These are phyloP conservation scores for Clarias laeviceps DNA, from an alignment of 2,797 vertebrate genomes.

Conservation along the genomic window DNA sequence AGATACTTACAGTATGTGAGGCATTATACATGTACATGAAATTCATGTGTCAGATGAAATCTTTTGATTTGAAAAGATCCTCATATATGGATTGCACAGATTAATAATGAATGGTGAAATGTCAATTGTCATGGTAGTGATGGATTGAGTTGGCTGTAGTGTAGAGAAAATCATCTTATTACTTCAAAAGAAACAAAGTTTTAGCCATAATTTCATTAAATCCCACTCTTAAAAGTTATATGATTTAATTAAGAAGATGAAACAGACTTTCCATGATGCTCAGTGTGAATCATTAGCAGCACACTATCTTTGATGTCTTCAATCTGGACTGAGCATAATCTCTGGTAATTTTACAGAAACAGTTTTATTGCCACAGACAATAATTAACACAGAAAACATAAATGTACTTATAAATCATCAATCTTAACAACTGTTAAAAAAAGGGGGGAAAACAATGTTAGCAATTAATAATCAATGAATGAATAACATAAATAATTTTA, in stretches of 20 bases:
- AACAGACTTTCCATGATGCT: constrained; percentile 12
- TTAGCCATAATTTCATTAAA: constrained; percentile 16
- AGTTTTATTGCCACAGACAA: background rate
- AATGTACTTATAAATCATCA: background rate
- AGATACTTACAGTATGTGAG: background rate
- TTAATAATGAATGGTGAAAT: constrained; percentile 4
- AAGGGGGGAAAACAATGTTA: background rate
- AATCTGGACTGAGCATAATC: constrained; percentile 2
- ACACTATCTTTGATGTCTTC: background rate
- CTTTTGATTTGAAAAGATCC: background rate
- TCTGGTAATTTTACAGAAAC: background rate
- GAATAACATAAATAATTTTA: background rate
- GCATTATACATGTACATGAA: no score
- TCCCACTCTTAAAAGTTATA: constrained; percentile 21
- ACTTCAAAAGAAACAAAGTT: background rate
- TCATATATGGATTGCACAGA: background rate
- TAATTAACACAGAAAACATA: background rate
- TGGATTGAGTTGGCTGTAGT: background rate
- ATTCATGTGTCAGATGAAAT: background rate
- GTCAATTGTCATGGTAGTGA: constrained; percentile 12
- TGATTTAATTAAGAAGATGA: constrained; percentile 12
- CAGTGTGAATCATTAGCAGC: background rate
- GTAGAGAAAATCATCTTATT: constrained; percentile 22
- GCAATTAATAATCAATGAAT: background rate
- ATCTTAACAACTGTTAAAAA: background rate